These are phyloP conservation scores for Artibeus jamaicensis DNA, from an alignment of 2,797 vertebrate genomes.

Conservation along the genomic window DNA sequence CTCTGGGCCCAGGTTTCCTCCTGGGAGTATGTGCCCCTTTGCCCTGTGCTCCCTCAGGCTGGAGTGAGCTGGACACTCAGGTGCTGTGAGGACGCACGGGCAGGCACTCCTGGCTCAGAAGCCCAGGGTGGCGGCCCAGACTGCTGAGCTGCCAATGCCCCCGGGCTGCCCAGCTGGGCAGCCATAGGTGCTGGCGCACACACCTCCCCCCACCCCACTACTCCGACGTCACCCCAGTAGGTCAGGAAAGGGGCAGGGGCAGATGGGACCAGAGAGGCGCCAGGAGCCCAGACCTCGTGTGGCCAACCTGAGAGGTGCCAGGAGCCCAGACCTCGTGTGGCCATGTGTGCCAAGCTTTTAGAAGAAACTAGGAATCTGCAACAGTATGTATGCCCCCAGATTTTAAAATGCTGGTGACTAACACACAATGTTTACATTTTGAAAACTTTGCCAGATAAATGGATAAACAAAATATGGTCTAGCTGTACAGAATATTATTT, in stretches of 20 bases:
- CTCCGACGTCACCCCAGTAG: background rate
- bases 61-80: background rate
- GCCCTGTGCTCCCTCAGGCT: background rate
- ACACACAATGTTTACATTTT: background rate
- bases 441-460: background rate
- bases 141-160: background rate
- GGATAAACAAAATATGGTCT: background rate
- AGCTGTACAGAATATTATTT: background rate
- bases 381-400: background rate
- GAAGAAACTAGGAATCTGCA: background rate
- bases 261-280: background rate
- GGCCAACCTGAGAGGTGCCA: background rate
- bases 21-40: background rate
- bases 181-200: background rate
- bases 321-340: background rate
- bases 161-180: background rate
- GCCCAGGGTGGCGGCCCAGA: background rate
- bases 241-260: background rate
- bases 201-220: background rate
- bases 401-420: background rate
- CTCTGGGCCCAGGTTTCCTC: background rate
- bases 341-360: background rate
- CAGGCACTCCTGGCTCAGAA: background rate
- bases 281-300: background rate
- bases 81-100: background rate